Evolutionary conservation across 2,797 vertebrate genomes (phyloP).

Genomic region (Scarus forsteni): DNA sequence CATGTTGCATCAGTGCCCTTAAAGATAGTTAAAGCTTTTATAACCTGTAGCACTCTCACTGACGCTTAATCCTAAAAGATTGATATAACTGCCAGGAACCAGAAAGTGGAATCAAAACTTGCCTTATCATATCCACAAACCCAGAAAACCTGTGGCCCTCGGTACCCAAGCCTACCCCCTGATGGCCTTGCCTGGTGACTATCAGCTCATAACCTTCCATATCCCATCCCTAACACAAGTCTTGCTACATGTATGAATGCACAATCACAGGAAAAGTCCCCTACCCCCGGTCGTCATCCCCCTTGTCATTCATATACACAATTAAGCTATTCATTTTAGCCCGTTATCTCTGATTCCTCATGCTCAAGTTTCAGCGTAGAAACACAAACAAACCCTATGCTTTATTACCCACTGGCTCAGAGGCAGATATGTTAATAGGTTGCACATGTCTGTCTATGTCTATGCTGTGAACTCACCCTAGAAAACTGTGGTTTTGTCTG

Average conservation of each 20-base stretch:
- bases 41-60: no score
- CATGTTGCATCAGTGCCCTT: no score
- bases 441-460: constrained; percentile 76
- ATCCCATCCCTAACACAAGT: constrained; percentile 43
- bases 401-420: constrained; percentile 62
- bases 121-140: no score
- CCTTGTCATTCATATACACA: constrained; percentile 31
- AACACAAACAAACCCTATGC: constrained; percentile 51
- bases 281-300: constrained; percentile 26
- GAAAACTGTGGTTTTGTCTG: constrained; percentile 78
- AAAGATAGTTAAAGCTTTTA: no score
- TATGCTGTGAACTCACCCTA: constrained; percentile 70
- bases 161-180: not conserved
- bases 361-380: constrained; percentile 35
- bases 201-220: constrained; percentile 63
- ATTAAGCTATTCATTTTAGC: constrained; percentile 29
- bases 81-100: no score
- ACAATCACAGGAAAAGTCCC: constrained; percentile 39
- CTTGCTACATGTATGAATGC: constrained; percentile 40
- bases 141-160: no score
- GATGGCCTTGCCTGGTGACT: constrained; percentile 60
- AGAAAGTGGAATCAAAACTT: no score
- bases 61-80: no score
- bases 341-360: constrained; percentile 41
- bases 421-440: constrained; percentile 75